Evolutionary conservation across 2,113 vertebrate genomes (phyloP).

Genomic region (Aptenodytes patagonicus): DNA sequence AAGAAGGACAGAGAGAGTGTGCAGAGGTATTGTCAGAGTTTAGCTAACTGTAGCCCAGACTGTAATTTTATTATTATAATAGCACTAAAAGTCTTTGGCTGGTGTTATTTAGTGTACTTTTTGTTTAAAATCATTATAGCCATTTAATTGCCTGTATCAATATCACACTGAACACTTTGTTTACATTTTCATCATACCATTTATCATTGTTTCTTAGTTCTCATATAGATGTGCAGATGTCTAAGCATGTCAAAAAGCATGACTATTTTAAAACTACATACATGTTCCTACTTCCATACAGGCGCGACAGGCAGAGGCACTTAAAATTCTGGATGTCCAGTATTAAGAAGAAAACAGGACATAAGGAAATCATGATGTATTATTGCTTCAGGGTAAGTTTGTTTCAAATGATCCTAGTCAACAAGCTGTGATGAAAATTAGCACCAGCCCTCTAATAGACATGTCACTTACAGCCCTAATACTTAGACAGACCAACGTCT

Average conservation of each 20-base stretch:
- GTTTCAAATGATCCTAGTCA: not conserved
- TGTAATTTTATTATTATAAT: not conserved
- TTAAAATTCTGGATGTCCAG: not conserved
- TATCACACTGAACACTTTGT: not conserved
- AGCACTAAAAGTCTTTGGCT: not conserved
- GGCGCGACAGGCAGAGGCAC: not conserved
- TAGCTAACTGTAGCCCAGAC: not conserved
- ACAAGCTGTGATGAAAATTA: not conserved
- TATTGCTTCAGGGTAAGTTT: not conserved
- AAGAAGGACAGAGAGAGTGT: not conserved
- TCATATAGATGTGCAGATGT: not conserved
- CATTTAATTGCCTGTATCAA: not conserved
- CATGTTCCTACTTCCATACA: not conserved
- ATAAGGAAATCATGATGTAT: not conserved
- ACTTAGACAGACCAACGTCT: not conserved
- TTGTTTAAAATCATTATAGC: not conserved
- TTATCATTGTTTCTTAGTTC: not conserved
- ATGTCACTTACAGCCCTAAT: not conserved
- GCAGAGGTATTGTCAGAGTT: not conserved
- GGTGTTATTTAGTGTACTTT: not conserved
- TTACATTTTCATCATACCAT: not conserved
- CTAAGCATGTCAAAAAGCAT: not conserved
- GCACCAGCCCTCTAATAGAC: not conserved
- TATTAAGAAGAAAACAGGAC: not conserved
- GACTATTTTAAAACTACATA: not conserved